Percentiles rank a stretch among this genome's conserved stretches.
Evolutionary conservation across 2,888 invertebrate genomes (phyloP).

Genomic region (Bimastos eiseni): DNA sequence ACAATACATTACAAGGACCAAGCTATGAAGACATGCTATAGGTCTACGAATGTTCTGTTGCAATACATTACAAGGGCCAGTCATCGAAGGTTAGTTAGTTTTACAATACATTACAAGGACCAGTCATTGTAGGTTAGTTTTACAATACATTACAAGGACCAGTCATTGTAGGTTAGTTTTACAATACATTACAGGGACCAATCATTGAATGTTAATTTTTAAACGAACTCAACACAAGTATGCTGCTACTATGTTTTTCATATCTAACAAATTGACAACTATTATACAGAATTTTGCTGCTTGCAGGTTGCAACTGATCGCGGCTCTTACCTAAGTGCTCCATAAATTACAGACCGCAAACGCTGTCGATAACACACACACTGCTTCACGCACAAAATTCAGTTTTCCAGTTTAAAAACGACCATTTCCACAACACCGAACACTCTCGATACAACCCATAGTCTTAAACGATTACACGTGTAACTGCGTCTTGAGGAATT

Average conservation of each 20-base stretch:
- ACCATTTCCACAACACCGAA: background rate
- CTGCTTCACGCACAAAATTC: background rate
- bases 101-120: no score
- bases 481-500: background rate
- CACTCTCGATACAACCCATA: background rate
- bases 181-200: no score
- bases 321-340: constrained; percentile 7
- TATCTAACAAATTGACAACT: constrained; percentile 23
- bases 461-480: background rate
- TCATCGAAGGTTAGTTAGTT: no score
- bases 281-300: constrained; percentile 22
- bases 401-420: constrained; percentile 16
- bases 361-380: background rate
- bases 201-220: background rate
- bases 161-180: no score
- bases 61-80: no score
- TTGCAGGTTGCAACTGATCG: constrained; percentile 9
- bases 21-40: no score
- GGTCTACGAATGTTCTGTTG: no score
- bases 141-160: no score
- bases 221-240: background rate
- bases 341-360: background rate
- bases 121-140: no score
- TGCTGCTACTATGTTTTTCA: constrained; percentile 20
- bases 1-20: no score